These are phyloP conservation scores for Teleogryllus occipitalis DNA, from an alignment of 1,140 invertebrate species.

Conservation along the genomic window DNA sequence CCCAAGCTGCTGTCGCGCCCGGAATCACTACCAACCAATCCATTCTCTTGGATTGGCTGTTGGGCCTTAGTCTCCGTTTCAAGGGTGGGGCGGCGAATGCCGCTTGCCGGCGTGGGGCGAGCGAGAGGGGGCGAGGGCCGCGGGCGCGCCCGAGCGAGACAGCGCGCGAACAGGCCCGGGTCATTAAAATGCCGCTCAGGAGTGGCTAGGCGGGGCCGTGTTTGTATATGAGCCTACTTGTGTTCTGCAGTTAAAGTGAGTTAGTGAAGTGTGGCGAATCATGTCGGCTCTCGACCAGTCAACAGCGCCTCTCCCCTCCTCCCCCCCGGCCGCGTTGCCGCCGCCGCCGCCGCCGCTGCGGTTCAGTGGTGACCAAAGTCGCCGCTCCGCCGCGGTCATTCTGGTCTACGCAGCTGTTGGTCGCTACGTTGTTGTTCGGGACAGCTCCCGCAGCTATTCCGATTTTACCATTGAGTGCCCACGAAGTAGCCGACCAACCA, in stretches of 20 bases:
- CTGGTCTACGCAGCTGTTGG: too few relatives aligned
- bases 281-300: neutral
- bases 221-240: conserved; percentile 4
- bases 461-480: too few relatives aligned
- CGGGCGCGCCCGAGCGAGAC: neutral
- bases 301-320: neutral
- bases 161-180: neutral
- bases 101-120: neutral
- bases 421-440: too few relatives aligned
- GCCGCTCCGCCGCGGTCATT: too few relatives aligned
- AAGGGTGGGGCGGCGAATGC: neutral
- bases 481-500: too few relatives aligned
- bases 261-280: neutral
- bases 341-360: too few relatives aligned
- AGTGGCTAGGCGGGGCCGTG: neutral
- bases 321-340: too few relatives aligned
- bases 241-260: neutral
- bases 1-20: too few relatives aligned
- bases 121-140: neutral
- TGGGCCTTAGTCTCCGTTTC: neutral
- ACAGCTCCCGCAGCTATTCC: too few relatives aligned
- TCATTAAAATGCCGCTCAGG: neutral
- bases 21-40: too few relatives aligned
- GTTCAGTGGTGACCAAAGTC: too few relatives aligned
- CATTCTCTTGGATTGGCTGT: too few relatives aligned